These are phyloP conservation scores for Lasioglossum villosulum DNA, from an alignment of 2,888 invertebrate species.

Conservation along the genomic window DNA sequence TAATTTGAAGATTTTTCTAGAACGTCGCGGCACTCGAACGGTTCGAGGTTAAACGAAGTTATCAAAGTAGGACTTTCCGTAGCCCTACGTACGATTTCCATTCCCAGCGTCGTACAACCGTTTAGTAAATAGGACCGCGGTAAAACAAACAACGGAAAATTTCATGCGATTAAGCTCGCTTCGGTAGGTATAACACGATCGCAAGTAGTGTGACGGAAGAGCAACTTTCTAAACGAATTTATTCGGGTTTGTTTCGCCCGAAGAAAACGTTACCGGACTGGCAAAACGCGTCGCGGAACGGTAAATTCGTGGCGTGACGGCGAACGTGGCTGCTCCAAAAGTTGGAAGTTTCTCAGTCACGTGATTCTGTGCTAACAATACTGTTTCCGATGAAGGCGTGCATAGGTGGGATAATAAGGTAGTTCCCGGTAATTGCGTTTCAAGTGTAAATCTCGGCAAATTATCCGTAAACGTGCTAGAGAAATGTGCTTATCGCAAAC, in stretches of 20 bases:
- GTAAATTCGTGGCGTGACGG: background rate
- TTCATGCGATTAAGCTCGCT: constrained; percentile 25
- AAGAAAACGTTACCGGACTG: constrained; percentile 10
- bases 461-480: background rate
- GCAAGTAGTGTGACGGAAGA: constrained; percentile 9
- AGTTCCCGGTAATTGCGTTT: background rate
- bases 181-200: constrained; percentile 34
- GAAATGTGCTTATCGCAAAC: background rate
- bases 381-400: background rate
- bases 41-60: background rate
- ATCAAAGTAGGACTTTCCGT: background rate
- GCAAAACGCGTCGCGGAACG: background rate
- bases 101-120: background rate
- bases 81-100: background rate
- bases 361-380: background rate
- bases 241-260: background rate
- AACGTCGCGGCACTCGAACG: background rate
- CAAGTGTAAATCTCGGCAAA: background rate
- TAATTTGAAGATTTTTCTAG: background rate
- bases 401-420: background rate
- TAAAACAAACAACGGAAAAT: constrained; percentile 29
- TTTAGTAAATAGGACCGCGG: background rate
- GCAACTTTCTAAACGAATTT: constrained; percentile 35
- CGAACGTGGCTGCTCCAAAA: background rate
- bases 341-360: background rate